Percentiles rank a stretch among this genome's conserved stretches.
Evolutionary conservation across 2,888 invertebrate genomes (phyloP).

Genomic region (Polylopha cassiicola): DNA sequence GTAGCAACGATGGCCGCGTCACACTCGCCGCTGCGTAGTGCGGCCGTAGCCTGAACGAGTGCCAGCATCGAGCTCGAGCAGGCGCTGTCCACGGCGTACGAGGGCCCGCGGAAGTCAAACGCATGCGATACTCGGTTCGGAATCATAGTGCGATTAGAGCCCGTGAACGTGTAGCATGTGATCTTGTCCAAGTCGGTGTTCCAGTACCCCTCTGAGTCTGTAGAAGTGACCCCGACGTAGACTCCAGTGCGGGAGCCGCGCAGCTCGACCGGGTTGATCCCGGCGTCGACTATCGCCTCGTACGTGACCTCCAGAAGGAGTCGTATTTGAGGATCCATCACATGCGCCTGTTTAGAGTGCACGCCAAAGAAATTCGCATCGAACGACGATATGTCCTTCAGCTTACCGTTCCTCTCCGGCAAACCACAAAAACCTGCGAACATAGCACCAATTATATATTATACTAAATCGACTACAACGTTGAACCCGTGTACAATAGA

Average conservation of each 20-base stretch:
- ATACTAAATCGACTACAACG: too few relatives aligned
- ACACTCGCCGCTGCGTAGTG: conserved; percentile 93
- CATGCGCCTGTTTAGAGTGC: conserved; percentile 92
- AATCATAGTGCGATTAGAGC: conserved; percentile 97
- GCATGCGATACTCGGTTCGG: conserved; percentile 97
- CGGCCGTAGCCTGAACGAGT: conserved; percentile 88
- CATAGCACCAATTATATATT: too few relatives aligned
- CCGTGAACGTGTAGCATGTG: conserved; percentile 93
- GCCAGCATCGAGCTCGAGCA: conserved; percentile 97
- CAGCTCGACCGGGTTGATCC: conserved; percentile 87
- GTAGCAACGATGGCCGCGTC: conserved; percentile 98
- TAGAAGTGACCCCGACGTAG: conserved; percentile 94
- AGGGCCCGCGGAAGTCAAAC: conserved; percentile 97
- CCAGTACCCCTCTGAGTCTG: conserved; percentile 94
- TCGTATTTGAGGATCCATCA: conserved; percentile 95
- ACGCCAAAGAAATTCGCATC: conserved; percentile 95
- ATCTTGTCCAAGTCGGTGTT: conserved; percentile 90
- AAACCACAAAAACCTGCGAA: conserved; percentile 87
- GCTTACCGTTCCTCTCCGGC: conserved; percentile 87
- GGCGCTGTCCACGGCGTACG: conserved; percentile 97
- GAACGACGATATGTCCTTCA: conserved; percentile 87
- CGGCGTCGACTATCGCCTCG: conserved; percentile 94
- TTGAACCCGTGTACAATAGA: too few relatives aligned
- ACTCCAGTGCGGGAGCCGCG: conserved; percentile 95
- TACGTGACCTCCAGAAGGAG: conserved; percentile 94